Conservation (phyloP, 2,888 invertebrate species). For the Octodonta nipae region DNA sequence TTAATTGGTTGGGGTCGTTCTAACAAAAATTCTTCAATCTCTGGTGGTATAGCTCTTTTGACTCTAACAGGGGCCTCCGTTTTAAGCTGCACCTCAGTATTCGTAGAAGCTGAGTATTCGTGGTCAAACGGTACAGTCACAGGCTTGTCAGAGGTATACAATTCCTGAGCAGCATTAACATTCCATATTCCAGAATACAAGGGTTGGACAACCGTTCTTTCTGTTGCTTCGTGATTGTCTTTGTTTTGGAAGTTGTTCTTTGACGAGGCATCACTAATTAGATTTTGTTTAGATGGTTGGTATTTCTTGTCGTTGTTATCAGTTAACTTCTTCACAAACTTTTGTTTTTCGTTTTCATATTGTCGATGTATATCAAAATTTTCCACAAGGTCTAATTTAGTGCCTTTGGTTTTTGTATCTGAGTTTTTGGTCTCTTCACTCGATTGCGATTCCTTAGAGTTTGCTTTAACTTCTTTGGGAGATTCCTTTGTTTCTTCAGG, state of each 20-base stretch:
- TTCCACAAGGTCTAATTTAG: no score
- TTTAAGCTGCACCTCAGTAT: no score
- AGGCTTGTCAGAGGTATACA: slow-evolving; percentile 25
- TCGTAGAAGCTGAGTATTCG: slow-evolving; percentile 25
- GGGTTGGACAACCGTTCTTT: slow-evolving; percentile 14
- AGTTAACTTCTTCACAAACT: slow-evolving; percentile 6
- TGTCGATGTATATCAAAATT: slow-evolving; percentile 7
- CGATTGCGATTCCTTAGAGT: no score
- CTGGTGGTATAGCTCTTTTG: no score
- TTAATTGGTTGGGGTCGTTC: no score
- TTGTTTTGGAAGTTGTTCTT: slow-evolving; percentile 10
- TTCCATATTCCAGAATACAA: slow-evolving; percentile 25
- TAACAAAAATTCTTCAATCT: no score
- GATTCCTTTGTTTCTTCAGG: slow-evolving; percentile 2
- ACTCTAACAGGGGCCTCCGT: no score
- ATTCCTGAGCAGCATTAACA: slow-evolving; percentile 21
- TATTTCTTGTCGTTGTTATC: slow-evolving; percentile 6
- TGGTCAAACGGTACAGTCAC: slow-evolving; percentile 28
- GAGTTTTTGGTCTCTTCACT: no score
- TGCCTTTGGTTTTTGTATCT: no score
- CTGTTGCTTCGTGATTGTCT: slow-evolving; percentile 12
- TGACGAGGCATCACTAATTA: slow-evolving; percentile 6
- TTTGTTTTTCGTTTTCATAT: slow-evolving; percentile 8
- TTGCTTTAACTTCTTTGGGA: no score
- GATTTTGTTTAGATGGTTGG: slow-evolving; percentile 10